phyloP scores from a whole-genome alignment of 2,797 vertebrate genomes.

The Gymnothorax javanicus region DNA sequence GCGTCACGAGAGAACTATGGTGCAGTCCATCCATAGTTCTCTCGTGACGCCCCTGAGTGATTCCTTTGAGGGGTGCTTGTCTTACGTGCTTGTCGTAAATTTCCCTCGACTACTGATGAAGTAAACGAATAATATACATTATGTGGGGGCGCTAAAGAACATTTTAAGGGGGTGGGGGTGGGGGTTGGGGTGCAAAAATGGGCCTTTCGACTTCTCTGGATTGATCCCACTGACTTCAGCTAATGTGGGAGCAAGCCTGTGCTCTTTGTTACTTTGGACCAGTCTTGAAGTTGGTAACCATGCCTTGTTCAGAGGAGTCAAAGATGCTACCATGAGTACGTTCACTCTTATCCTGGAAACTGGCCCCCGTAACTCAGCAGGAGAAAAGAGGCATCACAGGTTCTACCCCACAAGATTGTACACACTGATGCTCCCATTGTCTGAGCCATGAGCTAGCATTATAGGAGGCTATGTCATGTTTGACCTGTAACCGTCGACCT shows the following conservation, averaged over 20 bases:
- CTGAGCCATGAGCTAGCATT: background rate
- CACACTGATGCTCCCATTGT: background rate
- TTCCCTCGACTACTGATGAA: no score
- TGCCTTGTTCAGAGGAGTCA: background rate
- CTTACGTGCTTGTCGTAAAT: no score
- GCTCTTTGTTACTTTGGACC: background rate
- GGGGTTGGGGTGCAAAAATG: no score
- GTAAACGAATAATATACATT: no score
- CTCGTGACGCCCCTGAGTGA: no score
- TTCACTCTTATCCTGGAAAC: background rate
- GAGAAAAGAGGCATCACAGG: background rate
- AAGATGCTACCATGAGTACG: background rate
- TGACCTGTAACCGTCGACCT: background rate
- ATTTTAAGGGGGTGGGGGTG: no score
- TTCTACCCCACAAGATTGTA: background rate
- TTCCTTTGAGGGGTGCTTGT: no score
- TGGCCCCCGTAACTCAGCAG: background rate
- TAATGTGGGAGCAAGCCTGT: background rate
- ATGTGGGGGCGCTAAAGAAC: no score
- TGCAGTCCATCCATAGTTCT: no score
- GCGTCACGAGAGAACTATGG: no score
- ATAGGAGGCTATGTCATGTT: background rate
- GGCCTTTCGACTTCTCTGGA: no score
- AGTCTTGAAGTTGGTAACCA: background rate
- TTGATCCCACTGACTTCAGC: background rate